These are phyloP conservation scores for Marasmarcha lunaedactyla DNA, from an alignment of 2,888 invertebrate genomes.

Conservation along the genomic window DNA sequence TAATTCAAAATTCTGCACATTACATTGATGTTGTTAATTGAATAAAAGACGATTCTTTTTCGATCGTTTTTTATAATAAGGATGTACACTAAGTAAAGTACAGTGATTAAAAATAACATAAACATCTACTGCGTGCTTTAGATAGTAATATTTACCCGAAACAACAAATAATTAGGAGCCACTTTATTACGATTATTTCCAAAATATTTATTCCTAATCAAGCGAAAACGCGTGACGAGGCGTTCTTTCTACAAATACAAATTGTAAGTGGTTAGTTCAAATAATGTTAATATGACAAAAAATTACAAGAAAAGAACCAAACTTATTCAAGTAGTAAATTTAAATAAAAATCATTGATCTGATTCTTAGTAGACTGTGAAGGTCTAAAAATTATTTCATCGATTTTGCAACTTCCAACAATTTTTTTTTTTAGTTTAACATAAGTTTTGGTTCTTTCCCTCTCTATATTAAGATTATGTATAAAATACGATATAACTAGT, in stretches of 20 bases:
- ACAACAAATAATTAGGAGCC: slow-evolving; percentile 41
- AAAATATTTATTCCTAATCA: slow-evolving; percentile 65
- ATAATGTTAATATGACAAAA: slow-evolving; percentile 16
- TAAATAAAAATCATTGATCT: not conserved
- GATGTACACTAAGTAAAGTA: not conserved
- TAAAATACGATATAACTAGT: too few relatives aligned
- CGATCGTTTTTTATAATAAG: too few relatives aligned
- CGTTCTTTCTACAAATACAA: slow-evolving; percentile 61
- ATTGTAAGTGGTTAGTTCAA: slow-evolving; percentile 34
- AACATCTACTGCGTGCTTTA: slow-evolving; percentile 14
- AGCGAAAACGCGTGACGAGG: slow-evolving; percentile 58
- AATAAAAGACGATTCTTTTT: too few relatives aligned
- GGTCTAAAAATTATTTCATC: too few relatives aligned
- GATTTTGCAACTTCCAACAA: too few relatives aligned
- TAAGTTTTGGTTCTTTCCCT: too few relatives aligned
- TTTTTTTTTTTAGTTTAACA: too few relatives aligned
- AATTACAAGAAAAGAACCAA: slow-evolving; percentile 9
- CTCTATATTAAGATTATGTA: too few relatives aligned
- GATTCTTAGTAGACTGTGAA: not conserved
- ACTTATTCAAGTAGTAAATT: slow-evolving; percentile 5
- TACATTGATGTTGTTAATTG: too few relatives aligned
- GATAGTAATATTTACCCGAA: slow-evolving; percentile 49
- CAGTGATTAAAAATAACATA: slow-evolving; percentile 4
- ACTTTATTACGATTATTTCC: slow-evolving; percentile 66
- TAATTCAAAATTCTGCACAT: too few relatives aligned